phyloP scores from a whole-genome alignment of 2,888 invertebrate species.

The Nasonia oneida region DNA sequence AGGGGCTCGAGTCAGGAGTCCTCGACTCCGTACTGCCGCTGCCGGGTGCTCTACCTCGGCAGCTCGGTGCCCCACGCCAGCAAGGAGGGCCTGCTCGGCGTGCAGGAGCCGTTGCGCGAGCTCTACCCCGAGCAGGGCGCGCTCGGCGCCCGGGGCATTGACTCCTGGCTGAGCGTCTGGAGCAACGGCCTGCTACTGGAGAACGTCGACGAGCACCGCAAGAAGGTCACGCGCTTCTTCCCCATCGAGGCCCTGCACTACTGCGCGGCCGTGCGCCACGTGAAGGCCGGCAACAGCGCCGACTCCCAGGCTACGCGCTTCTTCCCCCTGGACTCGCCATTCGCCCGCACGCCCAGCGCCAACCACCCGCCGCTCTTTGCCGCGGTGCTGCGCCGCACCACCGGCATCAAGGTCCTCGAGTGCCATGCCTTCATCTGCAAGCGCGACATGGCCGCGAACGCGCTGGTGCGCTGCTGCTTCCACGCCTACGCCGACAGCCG shows the following conservation, averaged over 20 bases:
- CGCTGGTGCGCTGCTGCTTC: slow-evolving; percentile 97
- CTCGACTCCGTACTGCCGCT: slow-evolving; percentile 97
- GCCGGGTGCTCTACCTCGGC: slow-evolving; percentile 97
- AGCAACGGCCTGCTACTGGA: slow-evolving; percentile 96
- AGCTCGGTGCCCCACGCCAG: slow-evolving; percentile 98
- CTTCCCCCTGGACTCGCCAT: slow-evolving; percentile 96
- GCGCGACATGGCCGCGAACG: slow-evolving; percentile 97
- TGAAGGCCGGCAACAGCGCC: slow-evolving; percentile 80
- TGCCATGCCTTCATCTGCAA: slow-evolving; percentile 99
- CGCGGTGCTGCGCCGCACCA: slow-evolving; percentile 96
- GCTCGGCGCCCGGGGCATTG: slow-evolving; percentile 92
- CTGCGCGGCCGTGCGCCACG: slow-evolving; percentile 96
- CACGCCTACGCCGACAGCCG: slow-evolving; percentile 98
- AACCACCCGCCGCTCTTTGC: slow-evolving; percentile 98
- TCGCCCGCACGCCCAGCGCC: slow-evolving; percentile 94
- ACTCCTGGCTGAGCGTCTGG: slow-evolving; percentile 98
- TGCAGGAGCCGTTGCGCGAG: slow-evolving; percentile 97
- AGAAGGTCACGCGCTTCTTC: slow-evolving; percentile 96
- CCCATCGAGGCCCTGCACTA: slow-evolving; percentile 97
- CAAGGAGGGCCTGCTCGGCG: slow-evolving; percentile 97
- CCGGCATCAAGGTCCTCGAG: slow-evolving; percentile 98
- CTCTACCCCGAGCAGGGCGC: slow-evolving; percentile 97
- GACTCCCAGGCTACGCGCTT: slow-evolving; percentile 90
- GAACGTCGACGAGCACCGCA: slow-evolving; percentile 97
- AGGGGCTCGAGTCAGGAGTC: slow-evolving; percentile 82